Base-by-base conservation (phyloP, 2,888 invertebrate species). In the Ophion slaviceki region DNA sequence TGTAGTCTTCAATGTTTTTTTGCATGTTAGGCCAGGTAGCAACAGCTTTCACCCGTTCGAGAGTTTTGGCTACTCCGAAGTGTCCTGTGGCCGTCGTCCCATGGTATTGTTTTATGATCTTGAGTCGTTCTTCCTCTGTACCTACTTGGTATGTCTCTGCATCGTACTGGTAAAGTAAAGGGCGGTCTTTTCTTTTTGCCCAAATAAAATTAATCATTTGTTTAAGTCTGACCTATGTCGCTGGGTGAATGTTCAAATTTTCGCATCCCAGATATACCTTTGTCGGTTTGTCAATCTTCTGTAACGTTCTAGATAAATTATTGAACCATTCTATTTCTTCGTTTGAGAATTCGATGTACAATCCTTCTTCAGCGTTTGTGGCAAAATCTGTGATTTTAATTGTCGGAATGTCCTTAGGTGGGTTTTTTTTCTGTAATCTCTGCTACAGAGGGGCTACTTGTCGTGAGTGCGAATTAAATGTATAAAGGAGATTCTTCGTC, bases 351-450 rank as follows among this genome's bases (percentile, higher is more conserved):
- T 72, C 24, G 20, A 80, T 66, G 64, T 71, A 71, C 2, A 80
- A 36, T 4, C 20, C 14, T 45, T 64, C 71, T 5, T 10, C 7
- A 36, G 6, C 53, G n/a, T 64, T 7, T 1, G n/a, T 64, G 11
- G 79, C 62, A 5, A 71, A 32, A 64, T 80, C 64, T 40, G 45
- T 47, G 14, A 80, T 71, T 17, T 71, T 80, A 10, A 80, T 5
- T 4, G 64, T n/a, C 14, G 47, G 62, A 6, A 36, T 47, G 10
- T 79, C 32, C 0, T 0, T 79, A 11, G 78, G 78, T 28, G 78
- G 78, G 28, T 1, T 28, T 14, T 79, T 45, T 28, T 79, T 24
- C 24, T 24, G 24, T 24, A 24, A 24, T 24, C 45, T 79, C 62
- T 11, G 61, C 11, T 11, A 79, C 70, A 2, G 14, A 2, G 0